Evolutionary conservation across 2,888 invertebrate species (phyloP).

Genomic region (Smittia aterrima): DNA sequence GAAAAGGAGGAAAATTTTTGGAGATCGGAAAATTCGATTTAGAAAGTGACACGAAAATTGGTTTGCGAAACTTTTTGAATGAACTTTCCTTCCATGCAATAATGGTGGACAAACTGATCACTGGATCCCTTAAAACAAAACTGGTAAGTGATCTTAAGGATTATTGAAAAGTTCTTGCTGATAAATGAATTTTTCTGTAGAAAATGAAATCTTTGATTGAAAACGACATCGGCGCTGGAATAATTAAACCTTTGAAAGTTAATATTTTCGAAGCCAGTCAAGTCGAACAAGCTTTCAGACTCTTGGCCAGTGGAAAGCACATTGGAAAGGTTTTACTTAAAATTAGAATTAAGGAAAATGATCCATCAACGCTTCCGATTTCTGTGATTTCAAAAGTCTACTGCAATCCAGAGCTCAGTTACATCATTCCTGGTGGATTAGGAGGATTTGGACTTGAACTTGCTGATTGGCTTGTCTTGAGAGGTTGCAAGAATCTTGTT

Average conservation of each 20-base stretch:
- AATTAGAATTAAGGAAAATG: conserved; percentile 47
- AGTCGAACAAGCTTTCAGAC: conserved; percentile 70
- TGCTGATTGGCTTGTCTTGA: conserved; percentile 78
- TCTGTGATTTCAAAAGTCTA: conserved; percentile 48
- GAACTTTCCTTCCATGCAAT: conserved; percentile 76
- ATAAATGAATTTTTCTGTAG: no score
- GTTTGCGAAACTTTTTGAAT: conserved; percentile 67
- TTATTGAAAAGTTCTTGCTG: no score
- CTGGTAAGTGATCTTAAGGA: conserved; percentile 60
- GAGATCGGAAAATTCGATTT: conserved; percentile 87
- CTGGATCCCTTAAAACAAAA: conserved; percentile 57
- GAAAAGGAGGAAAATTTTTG: conserved; percentile 65
- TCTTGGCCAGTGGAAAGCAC: conserved; percentile 69
- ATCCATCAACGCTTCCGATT: conserved; percentile 47
- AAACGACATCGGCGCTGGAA: conserved; percentile 63
- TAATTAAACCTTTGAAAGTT: conserved; percentile 67
- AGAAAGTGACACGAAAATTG: conserved; percentile 62
- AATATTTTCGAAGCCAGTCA: conserved; percentile 65
- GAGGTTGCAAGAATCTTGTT: conserved; percentile 76
- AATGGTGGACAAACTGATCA: conserved; percentile 69
- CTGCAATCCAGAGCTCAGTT: conserved; percentile 49
- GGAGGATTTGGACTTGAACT: conserved; percentile 92
- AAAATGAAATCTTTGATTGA: not conserved
- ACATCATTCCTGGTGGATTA: conserved; percentile 74
- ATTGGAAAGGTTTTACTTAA: conserved; percentile 68